These are phyloP conservation scores for Sebastes trivittatus DNA, from an alignment of 2,797 vertebrate species.

Conservation along the genomic window DNA sequence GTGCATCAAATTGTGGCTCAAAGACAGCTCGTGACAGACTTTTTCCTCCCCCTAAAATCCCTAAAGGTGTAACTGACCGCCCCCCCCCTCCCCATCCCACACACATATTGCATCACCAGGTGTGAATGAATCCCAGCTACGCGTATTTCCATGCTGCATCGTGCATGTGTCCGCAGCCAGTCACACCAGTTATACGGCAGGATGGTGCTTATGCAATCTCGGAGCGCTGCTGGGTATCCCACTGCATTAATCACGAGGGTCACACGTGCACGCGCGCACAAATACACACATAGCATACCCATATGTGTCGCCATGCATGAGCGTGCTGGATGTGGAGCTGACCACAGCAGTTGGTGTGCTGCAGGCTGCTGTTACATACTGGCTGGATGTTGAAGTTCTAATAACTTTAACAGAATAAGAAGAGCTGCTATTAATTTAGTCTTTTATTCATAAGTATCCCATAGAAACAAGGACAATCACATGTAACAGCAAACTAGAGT, in stretches of 20 bases:
- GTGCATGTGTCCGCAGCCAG: background rate
- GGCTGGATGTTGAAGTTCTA: background rate
- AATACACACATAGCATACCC: background rate
- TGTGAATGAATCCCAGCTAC: background rate
- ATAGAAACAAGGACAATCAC: background rate
- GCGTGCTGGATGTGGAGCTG: too few relatives aligned
- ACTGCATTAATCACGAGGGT: constrained; percentile 33
- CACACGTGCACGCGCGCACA: background rate
- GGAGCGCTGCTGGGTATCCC: constrained; percentile 33
- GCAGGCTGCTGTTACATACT: background rate
- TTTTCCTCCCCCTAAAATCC: background rate
- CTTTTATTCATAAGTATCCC: background rate
- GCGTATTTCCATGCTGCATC: background rate
- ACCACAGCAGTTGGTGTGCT: background rate
- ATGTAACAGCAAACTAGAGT: background rate
- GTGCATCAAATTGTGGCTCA: background rate
- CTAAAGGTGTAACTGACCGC: background rate
- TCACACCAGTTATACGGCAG: background rate
- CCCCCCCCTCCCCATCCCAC: too few relatives aligned
- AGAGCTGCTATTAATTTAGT: background rate
- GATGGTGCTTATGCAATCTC: constrained; percentile 36
- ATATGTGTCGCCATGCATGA: constrained; percentile 16
- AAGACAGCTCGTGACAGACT: background rate
- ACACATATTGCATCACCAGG: background rate
- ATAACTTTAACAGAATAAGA: background rate